These are phyloP conservation scores for Cantharis rufa DNA, from an alignment of 2,888 invertebrate species.

Conservation along the genomic window DNA sequence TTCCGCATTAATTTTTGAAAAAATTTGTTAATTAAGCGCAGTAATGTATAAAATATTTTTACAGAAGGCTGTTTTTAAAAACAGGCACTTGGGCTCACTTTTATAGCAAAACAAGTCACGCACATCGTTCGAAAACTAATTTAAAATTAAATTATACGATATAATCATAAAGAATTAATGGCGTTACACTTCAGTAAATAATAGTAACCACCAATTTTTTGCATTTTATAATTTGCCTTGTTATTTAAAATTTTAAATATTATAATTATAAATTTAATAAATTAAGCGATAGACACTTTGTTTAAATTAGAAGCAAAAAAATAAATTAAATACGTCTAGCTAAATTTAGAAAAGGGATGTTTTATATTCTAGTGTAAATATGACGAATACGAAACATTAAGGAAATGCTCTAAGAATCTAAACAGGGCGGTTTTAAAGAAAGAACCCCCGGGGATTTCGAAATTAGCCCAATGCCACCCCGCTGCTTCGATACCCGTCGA, in stretches of 20 bases:
- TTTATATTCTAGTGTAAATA: conserved; percentile 33
- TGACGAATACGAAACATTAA: conserved; percentile 29
- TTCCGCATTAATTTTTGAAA: not conserved
- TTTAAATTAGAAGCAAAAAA: not conserved
- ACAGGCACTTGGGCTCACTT: conserved; percentile 2
- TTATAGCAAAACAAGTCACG: conserved; percentile 6
- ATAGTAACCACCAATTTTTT: conserved; percentile 5
- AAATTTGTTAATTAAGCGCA: conserved; percentile 7
- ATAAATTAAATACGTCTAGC: not conserved
- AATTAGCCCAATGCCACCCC: conserved; percentile 52
- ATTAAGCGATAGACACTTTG: not conserved
- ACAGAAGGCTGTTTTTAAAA: conserved; percentile 2
- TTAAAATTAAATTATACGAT: conserved; percentile 19
- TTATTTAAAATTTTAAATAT: not conserved
- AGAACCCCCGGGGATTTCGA: conserved; percentile 45
- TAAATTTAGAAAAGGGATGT: conserved; percentile 5
- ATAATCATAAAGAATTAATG: conserved; percentile 12
- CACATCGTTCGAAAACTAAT: conserved; percentile 10
- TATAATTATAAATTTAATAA: conserved; percentile 4
- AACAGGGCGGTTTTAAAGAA: conserved; percentile 39
- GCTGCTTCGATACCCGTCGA: conserved; percentile 45
- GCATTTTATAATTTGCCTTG: conserved; percentile 1
- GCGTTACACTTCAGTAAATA: conserved; percentile 12
- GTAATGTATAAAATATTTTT: not conserved
- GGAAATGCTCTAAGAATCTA: conserved; percentile 27